Percentiles rank a stretch among this genome's conserved stretches.
phyloP scores from a whole-genome alignment of 2,113 vertebrate genomes.

The Eclectus roratus region DNA sequence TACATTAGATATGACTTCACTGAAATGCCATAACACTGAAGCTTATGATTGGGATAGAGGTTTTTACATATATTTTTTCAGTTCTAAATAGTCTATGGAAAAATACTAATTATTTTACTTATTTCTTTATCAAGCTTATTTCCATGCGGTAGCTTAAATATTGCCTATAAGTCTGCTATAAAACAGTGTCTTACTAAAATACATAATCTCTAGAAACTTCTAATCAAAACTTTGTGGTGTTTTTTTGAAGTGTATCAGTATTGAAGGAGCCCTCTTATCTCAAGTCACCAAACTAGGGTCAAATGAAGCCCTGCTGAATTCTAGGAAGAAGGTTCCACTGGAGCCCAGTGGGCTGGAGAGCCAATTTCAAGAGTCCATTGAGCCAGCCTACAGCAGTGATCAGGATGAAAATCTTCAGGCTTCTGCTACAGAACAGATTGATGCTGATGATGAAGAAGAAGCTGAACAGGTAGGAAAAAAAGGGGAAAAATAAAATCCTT shows the following conservation, averaged over 20 bases:
- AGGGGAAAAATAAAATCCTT: neutral
- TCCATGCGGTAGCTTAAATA: neutral
- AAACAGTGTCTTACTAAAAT: neutral
- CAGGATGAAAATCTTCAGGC: constrained; percentile 77
- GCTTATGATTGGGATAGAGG: neutral
- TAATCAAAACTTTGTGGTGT: neutral
- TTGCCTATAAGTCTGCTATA: neutral
- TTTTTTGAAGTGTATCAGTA: constrained; percentile 70
- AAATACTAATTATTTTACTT: neutral
- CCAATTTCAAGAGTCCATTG: constrained; percentile 78
- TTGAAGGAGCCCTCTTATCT: constrained; percentile 77
- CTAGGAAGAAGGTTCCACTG: constrained; percentile 70
- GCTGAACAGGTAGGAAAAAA: constrained; percentile 71
- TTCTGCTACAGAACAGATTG: constrained; percentile 76
- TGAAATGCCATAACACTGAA: neutral
- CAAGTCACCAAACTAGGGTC: constrained; percentile 76
- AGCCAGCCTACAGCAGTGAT: constrained; percentile 76
- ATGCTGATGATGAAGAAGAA: constrained; percentile 86
- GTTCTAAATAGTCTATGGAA: neutral
- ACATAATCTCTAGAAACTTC: neutral
- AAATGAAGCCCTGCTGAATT: constrained; percentile 65
- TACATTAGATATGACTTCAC: neutral
- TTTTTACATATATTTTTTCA: neutral
- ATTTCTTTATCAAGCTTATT: neutral
- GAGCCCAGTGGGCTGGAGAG: constrained; percentile 65